A percentile compares a stretch with the other conserved stretches of the same genome.
Conservation (phyloP, 2,888 invertebrate genomes). For the Leptopilina myrica region DNA sequence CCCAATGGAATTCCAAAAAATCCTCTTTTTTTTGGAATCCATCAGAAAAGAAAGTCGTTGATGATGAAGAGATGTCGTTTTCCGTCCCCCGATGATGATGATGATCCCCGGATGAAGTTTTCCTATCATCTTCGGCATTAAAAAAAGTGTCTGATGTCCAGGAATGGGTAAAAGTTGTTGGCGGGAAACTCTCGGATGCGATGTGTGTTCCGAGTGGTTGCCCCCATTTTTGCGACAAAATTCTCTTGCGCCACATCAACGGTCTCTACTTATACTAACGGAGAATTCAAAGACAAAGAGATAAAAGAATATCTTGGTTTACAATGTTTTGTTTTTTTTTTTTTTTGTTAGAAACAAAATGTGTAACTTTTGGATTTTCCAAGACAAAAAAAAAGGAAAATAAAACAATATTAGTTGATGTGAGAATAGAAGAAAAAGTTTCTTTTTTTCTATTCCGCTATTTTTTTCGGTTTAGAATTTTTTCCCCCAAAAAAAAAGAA, state of each 20-base stretch:
- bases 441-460: too few species aligned
- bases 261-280: constrained; percentile 76
- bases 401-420: too few species aligned
- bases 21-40: too few species aligned
- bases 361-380: too few species aligned
- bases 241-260: constrained; percentile 74
- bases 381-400: too few species aligned
- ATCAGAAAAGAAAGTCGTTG: too few species aligned
- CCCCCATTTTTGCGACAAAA: constrained; percentile 64
- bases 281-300: constrained; percentile 76
- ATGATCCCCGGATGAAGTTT: neutral
- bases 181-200: neutral
- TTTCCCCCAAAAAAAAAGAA: too few species aligned
- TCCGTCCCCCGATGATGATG: neutral
- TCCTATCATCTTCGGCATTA: neutral
- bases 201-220: neutral
- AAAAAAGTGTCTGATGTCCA: neutral
- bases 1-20: too few species aligned
- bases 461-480: too few species aligned
- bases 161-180: neutral
- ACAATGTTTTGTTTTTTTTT: constrained; percentile 29
- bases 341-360: too few species aligned
- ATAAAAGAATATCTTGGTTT: constrained; percentile 61
- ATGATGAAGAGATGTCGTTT: too few species aligned
- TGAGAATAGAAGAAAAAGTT: too few species aligned